Conservation (phyloP, 2,888 invertebrate species). For the Aspidiotus destructor region DNA sequence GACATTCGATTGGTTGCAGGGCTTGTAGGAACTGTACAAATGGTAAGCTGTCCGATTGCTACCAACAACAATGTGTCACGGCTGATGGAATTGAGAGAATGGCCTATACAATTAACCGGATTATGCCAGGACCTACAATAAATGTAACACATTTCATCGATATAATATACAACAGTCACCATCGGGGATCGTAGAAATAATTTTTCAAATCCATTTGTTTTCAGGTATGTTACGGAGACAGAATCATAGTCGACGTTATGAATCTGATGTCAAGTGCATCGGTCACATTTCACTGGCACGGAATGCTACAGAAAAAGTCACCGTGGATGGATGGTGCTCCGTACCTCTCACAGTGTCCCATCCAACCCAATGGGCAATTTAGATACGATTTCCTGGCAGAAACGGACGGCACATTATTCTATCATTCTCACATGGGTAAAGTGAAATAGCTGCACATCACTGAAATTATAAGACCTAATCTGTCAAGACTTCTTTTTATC, state of each 20-base stretch:
- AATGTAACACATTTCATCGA: neutral
- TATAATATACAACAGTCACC: no score
- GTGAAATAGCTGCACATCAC: no score
- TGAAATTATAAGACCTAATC: no score
- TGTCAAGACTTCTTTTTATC: no score
- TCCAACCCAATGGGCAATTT: slow-evolving; percentile 62
- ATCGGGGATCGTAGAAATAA: neutral
- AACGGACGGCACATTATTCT: slow-evolving; percentile 74
- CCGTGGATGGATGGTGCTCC: slow-evolving; percentile 88
- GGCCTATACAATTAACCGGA: slow-evolving; percentile 22
- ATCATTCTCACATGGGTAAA: slow-evolving; percentile 65
- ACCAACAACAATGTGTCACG: slow-evolving; percentile 33
- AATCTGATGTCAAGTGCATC: slow-evolving; percentile 69
- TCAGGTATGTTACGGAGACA: slow-evolving; percentile 74
- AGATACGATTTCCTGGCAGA: slow-evolving; percentile 54
- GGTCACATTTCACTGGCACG: slow-evolving; percentile 47
- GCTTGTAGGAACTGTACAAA: slow-evolving; percentile 36
- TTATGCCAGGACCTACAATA: slow-evolving; percentile 6
- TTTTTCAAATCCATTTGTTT: neutral
- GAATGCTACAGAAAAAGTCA: slow-evolving; percentile 43
- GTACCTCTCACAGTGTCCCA: slow-evolving; percentile 74
- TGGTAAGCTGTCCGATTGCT: slow-evolving; percentile 34
- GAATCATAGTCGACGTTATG: slow-evolving; percentile 68
- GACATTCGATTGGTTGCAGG: neutral
- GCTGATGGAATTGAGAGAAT: slow-evolving; percentile 35